phyloP scores from a whole-genome alignment of 2,113 vertebrate genomes.

The Tychaedon coryphoeus region DNA sequence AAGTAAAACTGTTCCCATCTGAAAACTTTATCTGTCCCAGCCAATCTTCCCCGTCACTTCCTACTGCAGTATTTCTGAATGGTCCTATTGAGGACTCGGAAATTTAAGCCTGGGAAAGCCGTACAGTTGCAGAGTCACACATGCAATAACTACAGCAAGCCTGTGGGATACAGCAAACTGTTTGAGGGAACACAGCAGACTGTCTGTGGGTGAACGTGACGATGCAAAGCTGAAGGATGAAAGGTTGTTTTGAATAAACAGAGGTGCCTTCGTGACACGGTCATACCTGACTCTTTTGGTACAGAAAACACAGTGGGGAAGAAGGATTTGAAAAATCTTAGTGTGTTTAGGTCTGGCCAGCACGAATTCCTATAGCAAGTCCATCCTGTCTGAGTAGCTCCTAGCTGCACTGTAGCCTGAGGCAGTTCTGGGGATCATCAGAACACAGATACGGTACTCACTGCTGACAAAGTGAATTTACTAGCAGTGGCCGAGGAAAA shows the following conservation, averaged over 20 bases:
- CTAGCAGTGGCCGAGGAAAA: not conserved
- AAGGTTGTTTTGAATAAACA: conserved; percentile 37
- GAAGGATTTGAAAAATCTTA: not conserved
- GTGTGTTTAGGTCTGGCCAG: not conserved
- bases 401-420: not conserved
- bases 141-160: not conserved
- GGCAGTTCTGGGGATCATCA: not conserved
- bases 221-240: not conserved
- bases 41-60: not conserved
- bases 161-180: not conserved
- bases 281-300: not conserved
- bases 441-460: not conserved
- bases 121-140: not conserved
- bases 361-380: not conserved
- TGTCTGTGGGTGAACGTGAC: not conserved
- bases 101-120: conserved; percentile 40
- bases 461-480: not conserved
- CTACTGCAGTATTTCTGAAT: conserved; percentile 9
- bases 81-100: conserved; percentile 55
- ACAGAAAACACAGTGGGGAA: not conserved
- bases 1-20: not conserved
- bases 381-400: not conserved
- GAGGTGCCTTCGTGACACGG: not conserved
- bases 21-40: not conserved
- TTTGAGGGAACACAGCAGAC: not conserved